Percentiles rank a stretch among this genome's conserved stretches.
phyloP scores from a whole-genome alignment of 1,140 invertebrate genomes.

The Pogonomyrmex barbatus region DNA sequence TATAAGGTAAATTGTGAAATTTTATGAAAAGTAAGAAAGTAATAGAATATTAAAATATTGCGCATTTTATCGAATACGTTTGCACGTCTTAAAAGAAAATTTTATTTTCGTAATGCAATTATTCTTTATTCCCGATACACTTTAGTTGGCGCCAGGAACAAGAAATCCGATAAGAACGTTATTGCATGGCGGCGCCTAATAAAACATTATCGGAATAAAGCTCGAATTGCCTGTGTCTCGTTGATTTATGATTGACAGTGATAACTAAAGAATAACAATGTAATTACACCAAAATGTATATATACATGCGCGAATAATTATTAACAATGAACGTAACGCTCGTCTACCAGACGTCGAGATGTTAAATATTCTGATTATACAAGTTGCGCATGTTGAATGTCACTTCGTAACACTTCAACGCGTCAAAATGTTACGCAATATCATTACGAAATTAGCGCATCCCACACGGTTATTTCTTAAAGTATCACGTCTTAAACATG shows the following conservation, averaged over 20 bases:
- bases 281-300: constrained; percentile 6
- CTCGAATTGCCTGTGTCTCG: background rate
- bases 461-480: constrained; percentile 1
- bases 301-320: background rate
- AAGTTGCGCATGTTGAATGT: background rate
- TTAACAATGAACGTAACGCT: background rate
- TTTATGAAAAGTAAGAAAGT: background rate
- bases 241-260: constrained; percentile 31
- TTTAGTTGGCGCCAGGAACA: constrained; percentile 9
- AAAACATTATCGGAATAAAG: constrained; percentile 22
- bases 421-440: constrained; percentile 16
- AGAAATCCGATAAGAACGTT: constrained; percentile 23
- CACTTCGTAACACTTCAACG: background rate
- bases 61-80: too few relatives aligned
- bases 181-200: constrained; percentile 4
- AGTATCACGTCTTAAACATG: background rate
- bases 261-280: constrained; percentile 5
- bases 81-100: background rate
- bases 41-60: background rate
- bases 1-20: background rate
- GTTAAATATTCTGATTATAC: constrained; percentile 27
- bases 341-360: background rate
- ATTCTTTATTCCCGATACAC: background rate
- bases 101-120: constrained; percentile 24
- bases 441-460: constrained; percentile 21